Percentiles rank a stretch among this genome's conserved stretches.
Conservation (phyloP, 2,113 vertebrate genomes). For the Oreotragus oreotragus region DNA sequence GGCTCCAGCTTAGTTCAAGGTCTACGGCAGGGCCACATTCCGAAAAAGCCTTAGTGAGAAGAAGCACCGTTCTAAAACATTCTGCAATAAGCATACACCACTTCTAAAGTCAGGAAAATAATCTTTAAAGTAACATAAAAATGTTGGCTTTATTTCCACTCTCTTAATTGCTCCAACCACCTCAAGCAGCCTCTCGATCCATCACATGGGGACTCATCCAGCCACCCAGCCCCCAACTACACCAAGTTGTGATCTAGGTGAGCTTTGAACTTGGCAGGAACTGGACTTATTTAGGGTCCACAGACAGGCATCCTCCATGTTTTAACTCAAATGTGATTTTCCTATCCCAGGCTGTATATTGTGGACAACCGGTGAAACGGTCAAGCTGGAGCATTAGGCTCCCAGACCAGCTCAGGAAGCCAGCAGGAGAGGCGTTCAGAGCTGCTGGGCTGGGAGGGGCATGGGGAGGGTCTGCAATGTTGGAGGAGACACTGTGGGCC, state of each 20-base stretch:
- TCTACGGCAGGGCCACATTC: too few species aligned
- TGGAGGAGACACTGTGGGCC: too few species aligned
- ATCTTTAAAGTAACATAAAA: neutral
- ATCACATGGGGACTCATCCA: fast-evolving
- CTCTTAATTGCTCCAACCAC: too few species aligned
- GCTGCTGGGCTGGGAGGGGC: neutral
- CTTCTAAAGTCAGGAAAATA: neutral
- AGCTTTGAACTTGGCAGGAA: neutral
- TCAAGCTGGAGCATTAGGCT: too few species aligned
- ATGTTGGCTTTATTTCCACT: neutral
- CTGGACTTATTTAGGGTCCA: neutral
- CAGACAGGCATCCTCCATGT: neutral
- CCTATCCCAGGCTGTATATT: neutral
- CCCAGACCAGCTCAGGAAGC: fast-evolving
- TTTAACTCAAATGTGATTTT: neutral
- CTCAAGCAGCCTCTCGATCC: fast-evolving
- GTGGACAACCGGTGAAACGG: neutral
- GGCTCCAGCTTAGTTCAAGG: neutral
- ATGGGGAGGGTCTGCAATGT: neutral
- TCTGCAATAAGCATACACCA: neutral
- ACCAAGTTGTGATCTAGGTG: neutral
- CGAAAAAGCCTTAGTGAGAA: neutral
- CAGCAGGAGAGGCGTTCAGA: neutral
- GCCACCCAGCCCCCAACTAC: fast-evolving
- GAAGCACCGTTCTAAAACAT: neutral